phyloP scores from a whole-genome alignment of 2,888 invertebrate species.

The Caenorhabditis afra region DNA sequence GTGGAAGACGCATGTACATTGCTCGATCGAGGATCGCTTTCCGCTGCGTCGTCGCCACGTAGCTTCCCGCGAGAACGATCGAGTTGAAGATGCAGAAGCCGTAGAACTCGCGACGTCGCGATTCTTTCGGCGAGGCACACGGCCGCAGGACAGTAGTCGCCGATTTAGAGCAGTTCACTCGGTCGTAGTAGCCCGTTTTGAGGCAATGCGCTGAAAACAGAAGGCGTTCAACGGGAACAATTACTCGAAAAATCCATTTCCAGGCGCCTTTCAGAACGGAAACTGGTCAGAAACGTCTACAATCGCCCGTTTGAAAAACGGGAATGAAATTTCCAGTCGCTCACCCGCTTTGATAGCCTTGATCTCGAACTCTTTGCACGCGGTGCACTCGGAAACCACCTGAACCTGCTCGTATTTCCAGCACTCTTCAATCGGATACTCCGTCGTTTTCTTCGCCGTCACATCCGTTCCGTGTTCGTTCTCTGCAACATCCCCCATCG shows the following conservation, averaged over 20 bases:
- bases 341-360: conserved; percentile 67
- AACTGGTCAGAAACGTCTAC: too few species aligned
- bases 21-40: conserved; percentile 52
- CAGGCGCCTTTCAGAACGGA: too few species aligned
- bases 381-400: conserved; percentile 49
- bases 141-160: conserved; percentile 54
- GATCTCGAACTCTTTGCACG: conserved; percentile 67
- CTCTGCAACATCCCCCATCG: conserved; percentile 28
- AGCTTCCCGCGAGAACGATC: conserved; percentile 47
- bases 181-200: conserved; percentile 64
- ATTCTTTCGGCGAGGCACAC: conserved; percentile 50
- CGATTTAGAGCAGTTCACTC: conserved; percentile 64
- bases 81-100: conserved; percentile 49
- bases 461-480: conserved; percentile 13
- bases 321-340: conserved; percentile 21
- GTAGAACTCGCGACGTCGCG: conserved; percentile 38
- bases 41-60: conserved; percentile 48
- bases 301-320: too few species aligned
- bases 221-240: not conserved
- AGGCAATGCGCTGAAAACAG: conserved; percentile 62
- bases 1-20: conserved; percentile 58
- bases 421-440: conserved; percentile 57
- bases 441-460: conserved; percentile 10
- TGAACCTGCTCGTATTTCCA: conserved; percentile 62
- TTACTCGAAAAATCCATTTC: too few species aligned